Evolutionary conservation across 2,888 invertebrate genomes (phyloP), one percentile per base, ranked within the genome.

Genomic region (Epirrita christyi): DNA sequence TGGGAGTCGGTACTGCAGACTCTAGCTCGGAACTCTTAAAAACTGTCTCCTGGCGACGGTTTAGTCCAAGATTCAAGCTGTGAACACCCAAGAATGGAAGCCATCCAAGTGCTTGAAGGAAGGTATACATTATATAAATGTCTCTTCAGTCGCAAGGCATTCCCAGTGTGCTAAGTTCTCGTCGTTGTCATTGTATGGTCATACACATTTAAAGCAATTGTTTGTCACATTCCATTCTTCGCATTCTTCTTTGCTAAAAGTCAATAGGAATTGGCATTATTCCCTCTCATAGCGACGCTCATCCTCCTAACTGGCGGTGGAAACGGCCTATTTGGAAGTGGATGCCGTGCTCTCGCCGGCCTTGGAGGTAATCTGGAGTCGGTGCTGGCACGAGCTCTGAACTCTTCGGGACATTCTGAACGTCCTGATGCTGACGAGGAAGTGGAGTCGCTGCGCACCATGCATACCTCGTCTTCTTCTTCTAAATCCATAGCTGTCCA

Each of bases 271-370:
- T 88, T 94, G 11, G 93, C 87, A 64, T 93, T 94, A 74, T 93
- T 94, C 49, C 95, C 95, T 59, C 93, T 88, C 93, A 96, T 95
- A 38, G 96, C 96, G 61, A 96, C 96, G 75, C 96, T 96, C 95
- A 96, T 96, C 61, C 96, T 90, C 34, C 96, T 89, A 45, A 94
- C 93, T 0, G 94, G 93, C 3, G 92, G 88, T 1, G 93, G 90
- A 61, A 86, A 86, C 0, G 89, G 88, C 32, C 83, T 73, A 45
- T 84, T 68, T 9, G 86, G 76, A 21, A 84, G 86, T 1, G 88
- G 91, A 60, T 88, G 88, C 4, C 95, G 88, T 80, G 94, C 93
- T 40, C 94, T 83, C 59, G 94, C 89, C 0, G 94, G 94, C 9
- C 93, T 90, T 13, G 95, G 94, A 0, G 90, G 88, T 34, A 90